These are phyloP conservation scores for Amphimedon queenslandica DNA, from an alignment of 37 sponge, comb jelly and placozoan species.

Conservation along the genomic window DNA sequence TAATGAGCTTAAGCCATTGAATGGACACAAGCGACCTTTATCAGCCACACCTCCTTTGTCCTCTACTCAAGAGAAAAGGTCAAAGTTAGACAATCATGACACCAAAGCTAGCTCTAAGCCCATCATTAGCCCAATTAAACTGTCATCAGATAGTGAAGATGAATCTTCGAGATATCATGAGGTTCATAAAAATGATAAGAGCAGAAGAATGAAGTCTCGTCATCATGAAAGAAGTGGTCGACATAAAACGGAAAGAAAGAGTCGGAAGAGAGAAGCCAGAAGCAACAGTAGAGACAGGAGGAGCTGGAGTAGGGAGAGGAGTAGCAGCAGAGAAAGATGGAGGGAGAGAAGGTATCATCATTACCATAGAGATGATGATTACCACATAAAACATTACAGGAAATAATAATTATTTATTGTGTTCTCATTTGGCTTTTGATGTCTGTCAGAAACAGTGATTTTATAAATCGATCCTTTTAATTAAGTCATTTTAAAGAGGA, in stretches of 20 bases:
- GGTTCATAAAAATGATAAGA: no score
- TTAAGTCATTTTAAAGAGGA: no score
- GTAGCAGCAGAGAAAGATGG: conserved; percentile 3
- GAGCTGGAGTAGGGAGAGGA: not conserved
- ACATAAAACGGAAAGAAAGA: no score
- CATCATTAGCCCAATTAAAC: conserved; percentile 33
- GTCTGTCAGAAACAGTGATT: no score
- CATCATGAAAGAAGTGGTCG: no score
- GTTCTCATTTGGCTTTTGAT: no score
- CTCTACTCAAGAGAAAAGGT: not conserved
- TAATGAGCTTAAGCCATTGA: not conserved
- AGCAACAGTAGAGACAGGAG: not conserved
- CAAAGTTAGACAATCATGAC: not conserved
- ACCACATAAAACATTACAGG: not conserved
- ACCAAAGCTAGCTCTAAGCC: not conserved
- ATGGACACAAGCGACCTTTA: not conserved
- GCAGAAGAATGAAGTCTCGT: no score
- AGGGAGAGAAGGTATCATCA: not conserved
- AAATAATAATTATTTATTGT: no score
- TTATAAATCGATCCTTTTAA: no score
- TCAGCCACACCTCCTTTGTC: not conserved
- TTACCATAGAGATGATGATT: not conserved
- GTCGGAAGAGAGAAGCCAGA: not conserved
- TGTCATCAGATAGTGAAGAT: conserved; percentile 3
- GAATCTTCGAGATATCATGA: no score